phyloP scores from a whole-genome alignment of 2,888 invertebrate species.

The Noctua janthe region DNA sequence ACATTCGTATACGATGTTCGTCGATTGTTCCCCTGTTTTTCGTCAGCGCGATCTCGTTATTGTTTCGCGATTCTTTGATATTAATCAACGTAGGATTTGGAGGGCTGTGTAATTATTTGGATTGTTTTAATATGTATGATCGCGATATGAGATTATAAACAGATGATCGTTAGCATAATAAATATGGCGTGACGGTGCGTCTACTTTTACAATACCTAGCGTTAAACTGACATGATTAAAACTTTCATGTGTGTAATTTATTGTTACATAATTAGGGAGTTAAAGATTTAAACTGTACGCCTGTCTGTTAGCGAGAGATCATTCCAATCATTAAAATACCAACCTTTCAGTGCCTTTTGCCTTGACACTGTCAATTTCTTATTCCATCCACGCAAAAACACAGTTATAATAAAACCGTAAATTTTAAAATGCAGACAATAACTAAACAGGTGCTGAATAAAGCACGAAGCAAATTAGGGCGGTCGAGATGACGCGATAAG shows the following conservation, averaged over 20 bases:
- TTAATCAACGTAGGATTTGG: conserved; percentile 70
- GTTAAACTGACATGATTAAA: conserved; percentile 35
- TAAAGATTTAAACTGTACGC: conserved; percentile 1
- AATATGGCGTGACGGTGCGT: conserved; percentile 56
- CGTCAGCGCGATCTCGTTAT: conserved; percentile 80
- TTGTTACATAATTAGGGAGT: neutral
- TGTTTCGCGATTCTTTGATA: conserved; percentile 73
- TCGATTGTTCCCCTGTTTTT: conserved; percentile 84
- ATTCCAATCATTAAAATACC: conserved; percentile 1
- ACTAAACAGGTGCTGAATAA: conserved; percentile 80
- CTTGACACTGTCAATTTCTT: conserved; percentile 17
- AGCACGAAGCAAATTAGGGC: conserved; percentile 82
- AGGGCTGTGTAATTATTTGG: conserved; percentile 74
- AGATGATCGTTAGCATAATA: conserved; percentile 63
- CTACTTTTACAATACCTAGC: conserved; percentile 31
- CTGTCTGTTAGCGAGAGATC: neutral
- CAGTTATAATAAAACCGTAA: conserved; percentile 50
- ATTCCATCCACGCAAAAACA: conserved; percentile 36
- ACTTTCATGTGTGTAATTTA: conserved; percentile 53
- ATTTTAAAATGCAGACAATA: conserved; percentile 61
- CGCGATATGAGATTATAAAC: conserved; percentile 64
- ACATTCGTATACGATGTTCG: conserved; percentile 80
- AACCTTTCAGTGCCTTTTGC: neutral
- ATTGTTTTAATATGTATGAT: conserved; percentile 74
- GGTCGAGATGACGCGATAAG: conserved; percentile 74